Evolutionary conservation across 2,797 vertebrate species (phyloP), one percentile per base, ranked within the genome.

Genomic region (Lacerta agilis): DNA sequence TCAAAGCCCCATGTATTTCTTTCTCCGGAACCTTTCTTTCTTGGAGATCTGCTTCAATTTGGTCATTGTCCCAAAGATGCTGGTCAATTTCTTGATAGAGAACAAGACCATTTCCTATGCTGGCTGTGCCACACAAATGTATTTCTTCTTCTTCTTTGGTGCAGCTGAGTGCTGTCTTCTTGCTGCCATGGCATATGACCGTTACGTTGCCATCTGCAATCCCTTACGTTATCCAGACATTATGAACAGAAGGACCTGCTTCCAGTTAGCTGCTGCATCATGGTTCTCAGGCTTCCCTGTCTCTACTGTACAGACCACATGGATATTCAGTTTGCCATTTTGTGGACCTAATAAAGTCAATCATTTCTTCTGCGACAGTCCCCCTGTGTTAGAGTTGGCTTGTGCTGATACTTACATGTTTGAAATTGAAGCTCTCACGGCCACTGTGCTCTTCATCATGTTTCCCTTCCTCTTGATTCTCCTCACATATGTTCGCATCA

Each of bases 111-210:
- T 95, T 79, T 94, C 94, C 43, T 94, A 94, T 55, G 55, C 87
- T 27, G 93, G 95, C n/a, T 95, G 94, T 93, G 93, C 90, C 17
- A 77, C 89, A 18, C 95, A 95, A 29, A 95, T 95, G 94, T 96
- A 95, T 86, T 95, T 94, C 72, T 95, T 95, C 83, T 96, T 95
- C 78, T 95, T 95, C 87, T 96, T 95, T 38, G 95, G 93, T 75
- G 93, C 93, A 87, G 89, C 92, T 38, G 95, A 96, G 64, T 95
- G 94, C 82, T 96, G 92, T 41, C 93, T 96, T 41, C 86, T 96
- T 55, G 93, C 93, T 23, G 93, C 94, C 29, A 96, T 94, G 94
- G 94, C 93, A 0, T 95, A 94, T 75, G 95, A 95, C 78, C 92
- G 86, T 67, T 96, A 89, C 0, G 85, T 95, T 55, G 94, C 94